Base-by-base conservation (phyloP, 2,888 invertebrate genomes). In the Ceraclea dissimilis region DNA sequence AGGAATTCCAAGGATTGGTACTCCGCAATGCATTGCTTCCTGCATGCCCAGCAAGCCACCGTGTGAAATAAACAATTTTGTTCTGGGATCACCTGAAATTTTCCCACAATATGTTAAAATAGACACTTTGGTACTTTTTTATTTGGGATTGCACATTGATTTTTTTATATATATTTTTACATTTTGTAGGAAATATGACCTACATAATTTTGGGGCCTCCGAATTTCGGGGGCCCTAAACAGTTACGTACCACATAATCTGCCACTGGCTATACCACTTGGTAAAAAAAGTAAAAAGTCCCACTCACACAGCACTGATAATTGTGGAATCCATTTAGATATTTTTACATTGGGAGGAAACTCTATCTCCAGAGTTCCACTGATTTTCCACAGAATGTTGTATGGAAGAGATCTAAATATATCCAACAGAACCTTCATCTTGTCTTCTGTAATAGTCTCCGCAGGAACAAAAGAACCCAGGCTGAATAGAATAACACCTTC, bases 31-130 rank as follows among this genome's bases (percentile, higher is more conserved):
- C 18, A 78, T 76, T 1, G 81, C 77, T 65, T 82, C 83, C 65
- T 81, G 80, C 0, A 80, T 75, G 43, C 82, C 79, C 56, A 82
- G 73, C 39, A 82, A 70, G 5, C 83, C 83, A 4, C 82, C 83
- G 68, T 83, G 83, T 1, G 80, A 79, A 65, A 84, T 79, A 65
- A 83, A 82, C 54, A 80, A 65, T 62, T 73, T 75, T 1, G 79
- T 73, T 60, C 80, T 79, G 5, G 74, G 75, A 61, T 83, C 80
- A 67, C 77, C 78, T 78, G 26, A n/a, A n/a, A n/a, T n/a, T n/a
- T n/a, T n/a, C n/a, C n/a, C n/a, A n/a, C n/a, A n/a, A n/a, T n/a
- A n/a, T n/a, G n/a, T n/a, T n/a, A n/a, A n/a, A n/a, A n/a, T n/a
- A n/a, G n/a, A n/a, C n/a, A n/a, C n/a, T n/a, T n/a, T n/a, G n/a